Conservation (phyloP, 2,797 vertebrate species). For the Sarcophilus harrisii region DNA sequence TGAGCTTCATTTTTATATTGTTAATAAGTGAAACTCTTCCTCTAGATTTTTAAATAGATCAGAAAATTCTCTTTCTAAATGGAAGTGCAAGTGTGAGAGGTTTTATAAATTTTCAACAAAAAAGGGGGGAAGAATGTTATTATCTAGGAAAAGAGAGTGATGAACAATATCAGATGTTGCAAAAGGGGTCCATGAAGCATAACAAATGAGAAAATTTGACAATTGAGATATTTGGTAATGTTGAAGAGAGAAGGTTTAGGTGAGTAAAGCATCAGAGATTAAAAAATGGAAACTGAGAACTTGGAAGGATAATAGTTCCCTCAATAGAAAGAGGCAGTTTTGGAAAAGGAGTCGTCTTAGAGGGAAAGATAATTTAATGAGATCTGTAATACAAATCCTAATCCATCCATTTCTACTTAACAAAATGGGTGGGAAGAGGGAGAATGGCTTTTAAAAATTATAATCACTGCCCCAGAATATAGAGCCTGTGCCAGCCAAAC, state of each 20-base stretch:
- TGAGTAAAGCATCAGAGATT: background rate
- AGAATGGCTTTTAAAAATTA: background rate
- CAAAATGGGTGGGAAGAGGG: background rate
- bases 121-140: background rate
- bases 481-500: background rate
- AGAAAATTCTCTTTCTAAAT: background rate
- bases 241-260: background rate
- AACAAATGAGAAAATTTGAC: background rate
- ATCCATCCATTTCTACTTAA: background rate
- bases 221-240: background rate
- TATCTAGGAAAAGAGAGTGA: background rate
- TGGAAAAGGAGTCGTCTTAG: background rate
- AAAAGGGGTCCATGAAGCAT: background rate
- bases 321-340: background rate
- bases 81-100: background rate
- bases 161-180: background rate
- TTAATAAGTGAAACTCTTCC: background rate
- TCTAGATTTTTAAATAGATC: background rate
- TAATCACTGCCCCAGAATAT: background rate
- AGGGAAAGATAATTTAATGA: background rate
- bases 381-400: background rate
- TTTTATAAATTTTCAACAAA: background rate
- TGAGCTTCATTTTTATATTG: background rate
- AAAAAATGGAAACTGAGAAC: background rate
- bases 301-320: background rate